A percentile compares a stretch with the other conserved stretches of the same genome.
phyloP scores from a whole-genome alignment of 1,140 invertebrate species.

The Potamilus streckersoni region DNA sequence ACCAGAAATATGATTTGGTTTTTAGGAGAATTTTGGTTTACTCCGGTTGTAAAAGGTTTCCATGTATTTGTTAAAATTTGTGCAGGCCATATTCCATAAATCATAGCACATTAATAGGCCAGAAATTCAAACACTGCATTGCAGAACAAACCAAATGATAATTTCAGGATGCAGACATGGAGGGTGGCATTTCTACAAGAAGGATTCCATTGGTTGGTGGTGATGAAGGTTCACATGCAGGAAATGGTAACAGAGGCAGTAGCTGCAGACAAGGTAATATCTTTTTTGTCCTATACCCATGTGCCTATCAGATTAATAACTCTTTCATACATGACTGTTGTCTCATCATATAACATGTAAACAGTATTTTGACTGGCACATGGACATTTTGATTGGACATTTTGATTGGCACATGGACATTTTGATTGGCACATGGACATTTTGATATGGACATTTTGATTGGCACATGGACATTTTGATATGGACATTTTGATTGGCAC shows the following conservation, averaged over 20 bases:
- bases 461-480: too few species aligned
- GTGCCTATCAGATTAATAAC: not conserved
- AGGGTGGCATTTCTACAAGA: slow-evolving; percentile 39
- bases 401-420: too few species aligned
- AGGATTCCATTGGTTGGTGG: slow-evolving; percentile 40
- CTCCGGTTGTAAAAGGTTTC: too few species aligned
- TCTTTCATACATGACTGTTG: not conserved
- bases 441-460: too few species aligned
- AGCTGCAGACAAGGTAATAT: slow-evolving; percentile 45
- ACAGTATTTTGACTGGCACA: too few species aligned
- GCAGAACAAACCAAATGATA: not conserved
- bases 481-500: too few species aligned
- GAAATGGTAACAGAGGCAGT: slow-evolving; percentile 43
- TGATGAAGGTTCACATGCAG: slow-evolving; percentile 42
- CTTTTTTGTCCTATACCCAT: not conserved
- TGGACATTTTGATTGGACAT: too few species aligned
- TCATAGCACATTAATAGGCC: not conserved
- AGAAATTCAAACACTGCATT: not conserved
- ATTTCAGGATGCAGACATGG: slow-evolving; percentile 52
- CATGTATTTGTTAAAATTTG: too few species aligned
- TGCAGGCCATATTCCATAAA: not conserved
- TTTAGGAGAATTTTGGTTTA: too few species aligned
- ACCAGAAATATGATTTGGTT: too few species aligned
- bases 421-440: too few species aligned
- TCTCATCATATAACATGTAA: not conserved